phyloP scores from a whole-genome alignment of 2,797 vertebrate species.

The Hipposideros larvatus region DNA sequence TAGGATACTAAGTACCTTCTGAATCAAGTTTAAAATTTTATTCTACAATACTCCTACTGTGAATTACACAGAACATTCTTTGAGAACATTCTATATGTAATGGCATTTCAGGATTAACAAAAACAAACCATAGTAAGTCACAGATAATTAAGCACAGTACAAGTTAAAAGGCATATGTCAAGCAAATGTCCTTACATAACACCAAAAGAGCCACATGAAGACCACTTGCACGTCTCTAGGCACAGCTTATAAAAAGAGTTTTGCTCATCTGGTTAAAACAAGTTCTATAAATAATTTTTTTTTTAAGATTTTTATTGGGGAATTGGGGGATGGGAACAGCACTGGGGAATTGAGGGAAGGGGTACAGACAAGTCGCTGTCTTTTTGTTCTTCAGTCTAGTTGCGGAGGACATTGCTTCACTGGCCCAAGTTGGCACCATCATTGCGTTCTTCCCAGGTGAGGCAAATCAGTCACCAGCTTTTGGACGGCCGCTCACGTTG shows the following conservation, averaged over 20 bases:
- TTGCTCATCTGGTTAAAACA: constrained; percentile 27
- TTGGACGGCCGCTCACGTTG: too few species aligned
- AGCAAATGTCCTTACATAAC: not conserved
- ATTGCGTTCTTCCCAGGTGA: too few species aligned
- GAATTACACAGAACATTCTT: not conserved
- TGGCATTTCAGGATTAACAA: constrained; percentile 28
- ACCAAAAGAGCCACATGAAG: not conserved
- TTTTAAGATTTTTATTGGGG: too few species aligned
- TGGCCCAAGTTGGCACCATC: too few species aligned
- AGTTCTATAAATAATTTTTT: not conserved
- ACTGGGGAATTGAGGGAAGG: too few species aligned
- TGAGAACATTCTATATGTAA: not conserved
- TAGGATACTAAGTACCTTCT: not conserved
- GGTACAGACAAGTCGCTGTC: too few species aligned
- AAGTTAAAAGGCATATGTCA: not conserved
- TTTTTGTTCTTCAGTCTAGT: too few species aligned
- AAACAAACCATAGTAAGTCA: constrained; percentile 1
- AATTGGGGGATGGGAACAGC: too few species aligned
- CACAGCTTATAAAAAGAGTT: not conserved
- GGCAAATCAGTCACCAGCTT: too few species aligned
- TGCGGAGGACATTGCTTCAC: too few species aligned
- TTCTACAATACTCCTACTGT: not conserved
- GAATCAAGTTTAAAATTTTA: constrained; percentile 11
- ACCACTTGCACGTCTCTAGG: not conserved
- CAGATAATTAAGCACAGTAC: not conserved